phyloP scores from a whole-genome alignment of 1,140 invertebrate genomes.

The Pectinophora gossypiella region DNA sequence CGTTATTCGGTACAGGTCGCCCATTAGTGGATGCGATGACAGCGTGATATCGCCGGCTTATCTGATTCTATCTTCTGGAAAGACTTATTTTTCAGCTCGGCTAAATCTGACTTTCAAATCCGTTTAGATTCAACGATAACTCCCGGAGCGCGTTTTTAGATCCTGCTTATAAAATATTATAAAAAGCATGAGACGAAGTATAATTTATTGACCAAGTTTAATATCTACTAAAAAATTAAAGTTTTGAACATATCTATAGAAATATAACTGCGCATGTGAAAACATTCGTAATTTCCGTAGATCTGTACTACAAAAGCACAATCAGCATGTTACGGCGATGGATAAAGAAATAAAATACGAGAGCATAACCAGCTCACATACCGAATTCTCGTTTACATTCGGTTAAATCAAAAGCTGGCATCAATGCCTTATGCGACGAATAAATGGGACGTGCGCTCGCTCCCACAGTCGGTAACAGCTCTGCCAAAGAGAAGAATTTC shows the following conservation, averaged over 20 bases:
- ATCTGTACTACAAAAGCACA: no score
- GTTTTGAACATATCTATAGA: no score
- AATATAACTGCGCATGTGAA: no score
- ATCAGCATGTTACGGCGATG: neutral
- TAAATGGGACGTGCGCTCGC: constrained; percentile 52
- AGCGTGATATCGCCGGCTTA: constrained; percentile 56
- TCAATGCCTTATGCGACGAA: constrained; percentile 51
- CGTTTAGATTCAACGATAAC: no score
- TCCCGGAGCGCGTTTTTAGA: no score
- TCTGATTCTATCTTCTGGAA: constrained; percentile 61
- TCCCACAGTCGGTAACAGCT: constrained; percentile 50
- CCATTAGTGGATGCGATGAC: constrained; percentile 62
- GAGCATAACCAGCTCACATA: neutral
- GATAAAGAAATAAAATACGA: neutral
- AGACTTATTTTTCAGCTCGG: constrained; percentile 50
- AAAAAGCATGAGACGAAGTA: no score
- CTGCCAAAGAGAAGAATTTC: constrained; percentile 59
- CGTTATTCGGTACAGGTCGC: constrained; percentile 23
- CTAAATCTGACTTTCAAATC: constrained; percentile 31
- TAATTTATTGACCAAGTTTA: no score
- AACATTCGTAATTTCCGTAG: no score
- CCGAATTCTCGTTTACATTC: constrained; percentile 10
- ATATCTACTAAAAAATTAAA: no score
- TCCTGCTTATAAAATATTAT: no score
- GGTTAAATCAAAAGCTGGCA: constrained; percentile 46